Evolutionary conservation across 1,140 invertebrate genomes (phyloP).

Genomic region (Caerostris darwini): DNA sequence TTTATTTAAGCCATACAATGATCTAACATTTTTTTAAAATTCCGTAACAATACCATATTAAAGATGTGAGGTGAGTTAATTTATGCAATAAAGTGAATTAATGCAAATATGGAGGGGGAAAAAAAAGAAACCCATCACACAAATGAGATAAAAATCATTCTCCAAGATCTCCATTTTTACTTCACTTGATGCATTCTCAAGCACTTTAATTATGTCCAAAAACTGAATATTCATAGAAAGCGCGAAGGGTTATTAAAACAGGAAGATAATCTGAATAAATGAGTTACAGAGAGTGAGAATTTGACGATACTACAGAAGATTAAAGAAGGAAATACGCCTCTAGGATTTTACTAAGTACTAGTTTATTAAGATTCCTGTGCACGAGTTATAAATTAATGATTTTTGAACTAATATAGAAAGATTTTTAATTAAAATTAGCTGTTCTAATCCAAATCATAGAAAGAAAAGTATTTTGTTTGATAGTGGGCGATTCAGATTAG

Average conservation of each 20-base stretch:
- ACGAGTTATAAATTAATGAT: no score
- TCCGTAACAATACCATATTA: background rate
- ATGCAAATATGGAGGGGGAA: background rate
- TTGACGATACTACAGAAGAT: no score
- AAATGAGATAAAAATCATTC: conserved; percentile 3
- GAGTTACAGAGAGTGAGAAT: background rate
- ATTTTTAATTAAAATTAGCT: no score
- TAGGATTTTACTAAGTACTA: no score
- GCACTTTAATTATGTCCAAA: background rate
- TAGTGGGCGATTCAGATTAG: no score
- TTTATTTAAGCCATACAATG: no score
- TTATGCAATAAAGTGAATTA: background rate
- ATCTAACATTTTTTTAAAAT: background rate
- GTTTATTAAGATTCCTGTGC: no score
- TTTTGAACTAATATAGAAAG: no score
- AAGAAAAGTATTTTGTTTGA: no score
- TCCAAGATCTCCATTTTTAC: background rate
- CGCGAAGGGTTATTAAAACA: background rate
- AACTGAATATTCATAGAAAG: background rate
- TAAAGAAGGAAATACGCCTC: no score
- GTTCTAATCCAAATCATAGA: no score
- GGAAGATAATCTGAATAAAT: background rate
- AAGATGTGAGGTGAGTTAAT: background rate
- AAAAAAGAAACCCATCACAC: background rate
- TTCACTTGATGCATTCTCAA: background rate